Conservation (phyloP, 2,113 vertebrate species). For the Pseudopodoces humilis region DNA sequence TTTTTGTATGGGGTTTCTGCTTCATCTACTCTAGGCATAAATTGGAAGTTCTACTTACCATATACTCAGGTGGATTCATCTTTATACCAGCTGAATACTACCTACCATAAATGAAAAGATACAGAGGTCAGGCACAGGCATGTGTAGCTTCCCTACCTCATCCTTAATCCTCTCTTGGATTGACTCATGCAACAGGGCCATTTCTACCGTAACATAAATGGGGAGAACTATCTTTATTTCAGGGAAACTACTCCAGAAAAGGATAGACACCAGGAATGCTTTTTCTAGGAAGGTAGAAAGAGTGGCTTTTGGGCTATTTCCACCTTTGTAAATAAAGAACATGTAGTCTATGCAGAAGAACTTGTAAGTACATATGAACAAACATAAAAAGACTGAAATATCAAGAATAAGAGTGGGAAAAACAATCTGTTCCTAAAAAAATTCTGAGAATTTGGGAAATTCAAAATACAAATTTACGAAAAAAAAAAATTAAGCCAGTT, state of each 20-base stretch:
- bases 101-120: not conserved
- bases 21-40: not conserved
- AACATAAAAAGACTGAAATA: not conserved
- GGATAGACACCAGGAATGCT: accelerated
- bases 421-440: not conserved
- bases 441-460: not conserved
- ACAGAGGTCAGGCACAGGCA: not conserved
- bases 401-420: not conserved
- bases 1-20: accelerated
- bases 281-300: not conserved
- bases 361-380: not conserved
- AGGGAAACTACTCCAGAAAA: not conserved
- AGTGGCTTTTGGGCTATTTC: not conserved
- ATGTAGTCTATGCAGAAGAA: not conserved
- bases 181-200: not conserved
- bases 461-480: not conserved
- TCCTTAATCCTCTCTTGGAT: not conserved
- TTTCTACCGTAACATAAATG: not conserved
- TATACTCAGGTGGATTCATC: not conserved
- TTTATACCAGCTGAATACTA: not conserved
- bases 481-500: not conserved
- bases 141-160: not conserved
- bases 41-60: not conserved
- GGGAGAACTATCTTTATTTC: not conserved
- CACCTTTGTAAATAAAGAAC: not conserved